Evolutionary conservation across 2,888 invertebrate genomes (phyloP), one percentile per base, ranked within the genome.

Genomic region (Agapetus fuscipes): DNA sequence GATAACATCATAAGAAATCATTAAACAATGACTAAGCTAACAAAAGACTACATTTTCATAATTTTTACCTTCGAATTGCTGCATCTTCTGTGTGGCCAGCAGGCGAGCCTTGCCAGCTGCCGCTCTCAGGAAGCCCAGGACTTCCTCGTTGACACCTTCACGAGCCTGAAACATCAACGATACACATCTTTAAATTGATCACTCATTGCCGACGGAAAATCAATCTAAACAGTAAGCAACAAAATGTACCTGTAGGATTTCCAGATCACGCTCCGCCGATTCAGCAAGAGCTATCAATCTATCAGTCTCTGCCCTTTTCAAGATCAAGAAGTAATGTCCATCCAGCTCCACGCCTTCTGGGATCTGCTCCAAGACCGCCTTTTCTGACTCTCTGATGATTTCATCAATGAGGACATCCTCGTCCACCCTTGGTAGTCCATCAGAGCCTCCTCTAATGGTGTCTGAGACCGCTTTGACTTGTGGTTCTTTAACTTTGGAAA

Each of bases 71-170:
- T 84, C 80, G 61, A 96, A 96, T 61, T 96, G 96, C 61, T 88
- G 85, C 78, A 95, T 89, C 61, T 95, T 96, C 66, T 95, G 89
- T 10, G 83, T 80, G 17, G 88, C 82, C 48, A 96, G 67, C 17
- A 96, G 70, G 48, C 87, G 78, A 5, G 93, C 93, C 64, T 96
- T 94, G 12, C 96, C 95, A 4, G 90, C 76, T 1, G 93, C 88
- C 1, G 93, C 81, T 39, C 93, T 73, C 25, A 96, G 66, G 52
- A 84, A 75, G 0, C 95, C 95, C 41, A 83, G 70, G 1, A 83
- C 77, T 58, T 91, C 90, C 54, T 90, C 90, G 3, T 76, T 70
- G 34, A 83, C 61, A 42, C 71, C 66, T n/a, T 64, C 61, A 43
- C 58, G 57, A 25, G 60, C 58, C 42, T 53, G 45, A 14, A 51